Base-by-base conservation (phyloP, 2,888 invertebrate genomes). In the Acleris literana region DNA sequence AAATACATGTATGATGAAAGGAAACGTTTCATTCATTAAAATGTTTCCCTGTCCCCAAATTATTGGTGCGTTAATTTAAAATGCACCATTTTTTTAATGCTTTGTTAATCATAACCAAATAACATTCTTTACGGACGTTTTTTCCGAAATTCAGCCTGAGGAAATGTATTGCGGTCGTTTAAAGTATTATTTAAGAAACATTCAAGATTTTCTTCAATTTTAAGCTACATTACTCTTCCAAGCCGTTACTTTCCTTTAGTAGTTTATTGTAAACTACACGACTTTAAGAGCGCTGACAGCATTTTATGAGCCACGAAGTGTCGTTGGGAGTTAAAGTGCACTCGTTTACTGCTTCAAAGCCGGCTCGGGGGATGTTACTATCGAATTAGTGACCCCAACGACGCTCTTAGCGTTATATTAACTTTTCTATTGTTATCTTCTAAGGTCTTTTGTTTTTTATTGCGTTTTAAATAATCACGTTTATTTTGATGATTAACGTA, bases 281-380 rank as follows among this genome's bases (percentile, higher is more conserved):
- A 59, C 49, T 59, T 49, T 48, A 59, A 59, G 57, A 59, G 58
- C 49, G 33, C 5, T 20, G 58, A 33, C 58, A 59, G 49, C 33
- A 59, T 48, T 59, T 59, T 59, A 59, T 59, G 58, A 49, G 17
- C 58, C 58, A 49, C 57, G 57, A 20, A 59, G 49, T 29, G 54
- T 16, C 54, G 18, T 55, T 55, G 46, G 54, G 55, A 49, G 25
- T 25, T 18, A 29, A 29, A 43, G 49, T 17, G 25, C 48, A 59
- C 49, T 49, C 48, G 48, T 59, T 59, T 49, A 59, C 49, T 39
- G 58, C 49, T 49, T 29, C 46, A 7, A 29, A 46, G 46, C 20
- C 48, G 25, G 33, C 25, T 16, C 46, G 1, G 49, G n/a, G 52
- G 56, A 43, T 33, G 55, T 57, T 57, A 57, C 56, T 57, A 57